These are phyloP conservation scores for Arizona elegans DNA, from an alignment of 2,113 vertebrate genomes.

Conservation along the genomic window DNA sequence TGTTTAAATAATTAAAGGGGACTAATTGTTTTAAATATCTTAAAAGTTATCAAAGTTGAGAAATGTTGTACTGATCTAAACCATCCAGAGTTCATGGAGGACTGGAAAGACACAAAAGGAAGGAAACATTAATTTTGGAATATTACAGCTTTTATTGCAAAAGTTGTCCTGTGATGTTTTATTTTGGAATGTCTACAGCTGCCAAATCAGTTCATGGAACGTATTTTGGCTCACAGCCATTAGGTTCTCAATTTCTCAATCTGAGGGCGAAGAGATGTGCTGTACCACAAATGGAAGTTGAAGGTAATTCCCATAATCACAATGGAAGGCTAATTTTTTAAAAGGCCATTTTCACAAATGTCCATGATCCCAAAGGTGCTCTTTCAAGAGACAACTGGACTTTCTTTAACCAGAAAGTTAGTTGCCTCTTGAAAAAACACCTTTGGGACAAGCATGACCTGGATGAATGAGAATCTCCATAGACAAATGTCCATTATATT, in stretches of 20 bases:
- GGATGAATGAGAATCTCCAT: too few species aligned
- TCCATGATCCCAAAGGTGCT: neutral
- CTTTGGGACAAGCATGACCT: too few species aligned
- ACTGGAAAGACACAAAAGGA: neutral
- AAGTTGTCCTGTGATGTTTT: neutral
- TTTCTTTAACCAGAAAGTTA: too few species aligned
- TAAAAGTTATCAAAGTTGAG: neutral
- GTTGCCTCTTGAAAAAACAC: too few species aligned
- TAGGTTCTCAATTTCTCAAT: fast-evolving
- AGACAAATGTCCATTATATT: neutral
- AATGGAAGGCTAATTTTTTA: neutral
- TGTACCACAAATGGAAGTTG: fast-evolving
- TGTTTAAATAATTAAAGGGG: too few species aligned
- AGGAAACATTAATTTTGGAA: neutral
- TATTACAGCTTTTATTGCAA: neutral
- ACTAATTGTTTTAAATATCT: too few species aligned
- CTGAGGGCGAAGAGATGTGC: fast-evolving
- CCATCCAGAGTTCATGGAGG: neutral
- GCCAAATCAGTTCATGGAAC: fast-evolving
- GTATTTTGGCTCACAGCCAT: fast-evolving
- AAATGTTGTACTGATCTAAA: neutral
- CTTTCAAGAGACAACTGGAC: too few species aligned
- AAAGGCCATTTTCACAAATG: neutral
- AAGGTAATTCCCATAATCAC: neutral
- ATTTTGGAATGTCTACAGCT: neutral